Conservation (phyloP, 2,797 vertebrate species). For the Chelon auratus region DNA sequence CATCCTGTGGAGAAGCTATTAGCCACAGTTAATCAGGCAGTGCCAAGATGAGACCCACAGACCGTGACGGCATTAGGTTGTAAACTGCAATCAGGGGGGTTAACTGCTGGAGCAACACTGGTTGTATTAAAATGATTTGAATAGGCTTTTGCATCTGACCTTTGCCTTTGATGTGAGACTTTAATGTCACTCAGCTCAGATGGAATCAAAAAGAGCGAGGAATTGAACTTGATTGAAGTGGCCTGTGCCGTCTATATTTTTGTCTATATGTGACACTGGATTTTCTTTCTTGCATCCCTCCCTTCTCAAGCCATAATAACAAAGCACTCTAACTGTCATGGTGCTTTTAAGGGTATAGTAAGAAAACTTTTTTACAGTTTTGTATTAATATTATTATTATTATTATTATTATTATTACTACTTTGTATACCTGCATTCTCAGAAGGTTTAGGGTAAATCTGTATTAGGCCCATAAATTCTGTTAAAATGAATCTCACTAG, state of each 20-base stretch:
- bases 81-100: constrained; percentile 31
- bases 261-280: not conserved
- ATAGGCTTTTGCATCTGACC: constrained; percentile 10
- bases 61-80: constrained; percentile 44
- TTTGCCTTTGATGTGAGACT: constrained; percentile 22
- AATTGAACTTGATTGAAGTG: constrained; percentile 3
- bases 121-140: constrained; percentile 31
- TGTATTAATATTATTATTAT: constrained; percentile 20
- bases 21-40: constrained; percentile 68
- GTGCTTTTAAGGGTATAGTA: constrained; percentile 1
- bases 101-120: constrained; percentile 22
- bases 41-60: constrained; percentile 34
- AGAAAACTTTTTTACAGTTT: constrained; percentile 46
- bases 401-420: constrained; percentile 17
- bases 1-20: constrained; percentile 64
- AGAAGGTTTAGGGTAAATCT: constrained; percentile 60
- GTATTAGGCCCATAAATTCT: constrained; percentile 68
- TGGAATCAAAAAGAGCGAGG: constrained; percentile 14
- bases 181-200: constrained; percentile 5
- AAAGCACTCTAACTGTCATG: not conserved
- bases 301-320: constrained; percentile 46
- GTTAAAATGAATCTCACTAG: constrained; percentile 45
- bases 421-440: constrained; percentile 35
- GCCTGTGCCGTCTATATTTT: not conserved
- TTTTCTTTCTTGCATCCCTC: constrained; percentile 19